Base-by-base conservation (phyloP, 2,113 vertebrate species). In the Carlito syrichta region DNA sequence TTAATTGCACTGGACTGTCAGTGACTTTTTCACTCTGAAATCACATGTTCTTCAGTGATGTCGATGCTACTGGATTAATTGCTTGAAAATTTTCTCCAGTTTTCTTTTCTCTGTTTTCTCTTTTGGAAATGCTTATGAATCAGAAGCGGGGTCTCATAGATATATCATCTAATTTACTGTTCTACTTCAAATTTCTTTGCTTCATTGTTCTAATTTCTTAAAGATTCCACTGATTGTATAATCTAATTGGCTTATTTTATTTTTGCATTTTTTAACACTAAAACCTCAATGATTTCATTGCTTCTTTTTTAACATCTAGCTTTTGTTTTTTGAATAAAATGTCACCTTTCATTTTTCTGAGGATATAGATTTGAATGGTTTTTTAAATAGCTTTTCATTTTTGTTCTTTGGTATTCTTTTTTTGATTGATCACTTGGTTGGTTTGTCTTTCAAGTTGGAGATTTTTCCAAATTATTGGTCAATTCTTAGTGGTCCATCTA, bases 281-380 rank as follows among this genome's bases (percentile, higher is more conserved):
- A 89, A 85, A 93, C 12, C 52, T 79, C 14, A 50, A n/a, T 56
- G 8, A 85, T 79, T 89, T 48, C 40, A 83, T 62, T 77, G 11
- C 60, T 88, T n/a, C 25, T 91, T 60, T 83, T 13, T 48, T 32
- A 82, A 63, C 81, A 71, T 71, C 54, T 10, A 62, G 35, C 74
- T 82, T 58, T 86, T 94, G 54, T 71, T 88, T 88, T 52, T 48
- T 60, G 43, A 87, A 83, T 76, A 20, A 94, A 94, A 87, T 48
- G 68, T 16, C 22, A 71, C 23, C 19, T 52, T 74, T 92, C n/a
- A 85, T 73, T 93, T 89, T 8, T 63, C 19, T 74, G 16, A 81
- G 40, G 35, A 58, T 48, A 73, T 19, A 63, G 10, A 79, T 45
- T 93, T 86, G 85, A 95, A 40, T 45, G 30, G 2, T 25, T 71